These are phyloP conservation scores for Popillia japonica DNA, from an alignment of 1,140 invertebrate genomes.

Conservation along the genomic window DNA sequence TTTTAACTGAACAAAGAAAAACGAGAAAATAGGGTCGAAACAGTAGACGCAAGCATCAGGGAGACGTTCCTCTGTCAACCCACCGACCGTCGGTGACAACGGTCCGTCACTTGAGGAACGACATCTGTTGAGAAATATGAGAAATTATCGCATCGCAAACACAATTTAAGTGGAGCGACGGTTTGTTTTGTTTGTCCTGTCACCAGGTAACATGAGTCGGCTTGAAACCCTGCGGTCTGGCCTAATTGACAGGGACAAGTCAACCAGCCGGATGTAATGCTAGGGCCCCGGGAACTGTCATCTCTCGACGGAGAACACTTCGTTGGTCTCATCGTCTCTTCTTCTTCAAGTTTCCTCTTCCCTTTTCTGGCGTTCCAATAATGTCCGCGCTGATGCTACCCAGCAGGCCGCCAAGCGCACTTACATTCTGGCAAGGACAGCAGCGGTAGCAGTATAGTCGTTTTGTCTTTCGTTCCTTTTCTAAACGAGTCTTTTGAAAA, in stretches of 20 bases:
- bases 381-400: conserved; percentile 9
- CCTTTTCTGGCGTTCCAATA: conserved; percentile 25
- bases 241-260: conserved; percentile 58
- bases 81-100: conserved; percentile 5
- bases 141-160: conserved; percentile 50
- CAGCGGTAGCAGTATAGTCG: not conserved
- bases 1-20: not conserved
- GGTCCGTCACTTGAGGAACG: conserved; percentile 26
- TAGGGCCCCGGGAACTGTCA: conserved; percentile 38
- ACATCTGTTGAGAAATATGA: conserved; percentile 48
- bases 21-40: conserved; percentile 7
- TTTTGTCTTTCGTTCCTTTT: conserved; percentile 37
- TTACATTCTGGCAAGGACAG: not conserved
- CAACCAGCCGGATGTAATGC: conserved; percentile 47
- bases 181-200: conserved; percentile 56
- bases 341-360: not conserved
- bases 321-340: conserved; percentile 17
- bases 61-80: conserved; percentile 14
- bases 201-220: conserved; percentile 56
- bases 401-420: conserved; percentile 13
- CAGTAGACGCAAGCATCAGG: conserved; percentile 16
- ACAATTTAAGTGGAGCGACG: conserved; percentile 47
- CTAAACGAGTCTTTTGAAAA: conserved; percentile 41
- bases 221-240: conserved; percentile 51
- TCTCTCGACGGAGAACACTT: conserved; percentile 35